These are phyloP conservation scores for Tor tambroides DNA, from an alignment of 2,113 vertebrate species.

Conservation along the genomic window DNA sequence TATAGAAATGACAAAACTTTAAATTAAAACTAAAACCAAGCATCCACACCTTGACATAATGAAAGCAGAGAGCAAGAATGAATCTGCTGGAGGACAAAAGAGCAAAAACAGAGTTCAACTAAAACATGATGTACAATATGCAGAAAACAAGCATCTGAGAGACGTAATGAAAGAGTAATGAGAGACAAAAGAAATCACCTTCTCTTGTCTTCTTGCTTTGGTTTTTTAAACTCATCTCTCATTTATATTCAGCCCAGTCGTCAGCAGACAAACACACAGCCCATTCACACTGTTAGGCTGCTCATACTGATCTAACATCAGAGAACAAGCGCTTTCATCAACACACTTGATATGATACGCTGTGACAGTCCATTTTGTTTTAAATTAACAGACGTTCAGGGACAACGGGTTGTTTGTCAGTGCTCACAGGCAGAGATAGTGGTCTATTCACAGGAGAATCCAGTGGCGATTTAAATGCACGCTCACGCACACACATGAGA, in stretches of 20 bases:
- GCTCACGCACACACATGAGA: slow-evolving; percentile 28
- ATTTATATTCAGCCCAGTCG: neutral
- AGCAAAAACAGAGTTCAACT: neutral
- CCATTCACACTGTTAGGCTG: neutral
- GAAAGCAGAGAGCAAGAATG: neutral
- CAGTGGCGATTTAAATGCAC: slow-evolving; percentile 23
- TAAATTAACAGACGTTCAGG: neutral
- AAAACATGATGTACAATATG: neutral
- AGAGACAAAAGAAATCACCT: neutral
- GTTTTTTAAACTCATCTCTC: slow-evolving; percentile 2
- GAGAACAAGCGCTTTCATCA: slow-evolving; percentile 13
- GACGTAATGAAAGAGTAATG: neutral
- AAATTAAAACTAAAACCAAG: neutral
- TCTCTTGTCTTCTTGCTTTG: neutral
- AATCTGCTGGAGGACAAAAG: neutral
- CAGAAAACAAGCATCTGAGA: neutral
- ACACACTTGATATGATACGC: neutral
- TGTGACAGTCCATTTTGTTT: neutral
- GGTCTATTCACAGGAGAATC: neutral
- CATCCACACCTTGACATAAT: neutral
- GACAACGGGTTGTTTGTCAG: neutral
- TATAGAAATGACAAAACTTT: neutral
- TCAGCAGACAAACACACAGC: neutral
- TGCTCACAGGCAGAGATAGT: neutral
- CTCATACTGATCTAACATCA: slow-evolving; percentile 12